phyloP scores from a whole-genome alignment of 2,888 invertebrate genomes.

The Drosophila ochracea region DNA sequence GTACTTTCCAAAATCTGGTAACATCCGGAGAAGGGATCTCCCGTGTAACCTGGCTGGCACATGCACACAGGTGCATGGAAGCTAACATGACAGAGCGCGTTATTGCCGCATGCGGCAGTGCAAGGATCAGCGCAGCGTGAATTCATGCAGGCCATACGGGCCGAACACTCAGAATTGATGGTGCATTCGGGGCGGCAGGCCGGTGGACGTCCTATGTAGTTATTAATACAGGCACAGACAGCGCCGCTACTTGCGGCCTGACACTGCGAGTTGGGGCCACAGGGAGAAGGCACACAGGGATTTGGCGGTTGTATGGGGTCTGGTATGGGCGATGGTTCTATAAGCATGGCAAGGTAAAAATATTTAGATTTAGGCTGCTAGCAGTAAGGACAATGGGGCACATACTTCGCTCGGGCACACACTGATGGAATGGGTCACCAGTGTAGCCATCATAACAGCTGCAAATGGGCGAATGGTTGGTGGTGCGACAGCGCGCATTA shows the following conservation, averaged over 20 bases:
- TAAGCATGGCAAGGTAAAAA: conserved; percentile 36
- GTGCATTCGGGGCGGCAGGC: conserved; percentile 89
- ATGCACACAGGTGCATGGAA: conserved; percentile 86
- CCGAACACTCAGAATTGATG: conserved; percentile 86
- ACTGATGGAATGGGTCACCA: conserved; percentile 92
- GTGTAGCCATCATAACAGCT: conserved; percentile 89
- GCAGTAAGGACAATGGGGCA: conserved; percentile 1
- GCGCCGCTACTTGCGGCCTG: conserved; percentile 86
- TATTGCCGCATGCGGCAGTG: conserved; percentile 89
- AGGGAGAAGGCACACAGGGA: conserved; percentile 88
- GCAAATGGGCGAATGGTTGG: conserved; percentile 92
- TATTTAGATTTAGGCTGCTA: conserved; percentile 4
- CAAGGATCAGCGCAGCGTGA: conserved; percentile 88
- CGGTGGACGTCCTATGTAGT: conserved; percentile 88
- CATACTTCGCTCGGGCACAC: conserved; percentile 86
- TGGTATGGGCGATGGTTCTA: conserved; percentile 69
- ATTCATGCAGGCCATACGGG: conserved; percentile 86
- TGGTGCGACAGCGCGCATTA: conserved; percentile 90
- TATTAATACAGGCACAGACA: conserved; percentile 87
- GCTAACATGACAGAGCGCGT: conserved; percentile 88
- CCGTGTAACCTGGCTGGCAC: conserved; percentile 87
- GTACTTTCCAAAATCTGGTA: conserved; percentile 85
- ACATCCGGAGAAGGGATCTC: conserved; percentile 88
- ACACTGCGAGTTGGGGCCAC: conserved; percentile 88
- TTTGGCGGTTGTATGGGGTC: conserved; percentile 84